Conservation (phyloP, 2,888 invertebrate species). For the Thecocarcelia acutangulata region DNA sequence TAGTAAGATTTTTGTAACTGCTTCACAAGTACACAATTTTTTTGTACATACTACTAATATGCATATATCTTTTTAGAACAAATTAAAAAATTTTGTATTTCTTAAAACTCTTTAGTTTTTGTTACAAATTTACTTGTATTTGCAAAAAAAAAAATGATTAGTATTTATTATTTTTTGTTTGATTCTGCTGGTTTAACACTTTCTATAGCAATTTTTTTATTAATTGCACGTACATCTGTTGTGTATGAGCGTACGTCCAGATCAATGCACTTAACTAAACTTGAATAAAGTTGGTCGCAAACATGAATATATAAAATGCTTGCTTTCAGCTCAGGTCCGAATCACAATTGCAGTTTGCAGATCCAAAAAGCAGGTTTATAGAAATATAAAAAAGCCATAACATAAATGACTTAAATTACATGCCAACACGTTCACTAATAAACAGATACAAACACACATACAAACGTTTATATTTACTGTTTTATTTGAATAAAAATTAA, state of each 20-base stretch:
- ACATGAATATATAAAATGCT: slow-evolving; percentile 58
- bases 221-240: slow-evolving; percentile 18
- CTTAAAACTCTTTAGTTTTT: no score
- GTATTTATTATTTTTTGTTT: no score
- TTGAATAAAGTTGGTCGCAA: slow-evolving; percentile 58
- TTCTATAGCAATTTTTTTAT: background rate
- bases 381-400: slow-evolving; percentile 43
- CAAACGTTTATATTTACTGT: slow-evolving; percentile 1
- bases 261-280: slow-evolving; percentile 61
- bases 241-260: slow-evolving; percentile 12
- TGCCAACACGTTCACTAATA: background rate
- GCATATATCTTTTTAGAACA: no score
- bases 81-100: no score
- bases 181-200: no score
- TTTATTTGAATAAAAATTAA: no score
- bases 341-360: slow-evolving; percentile 54
- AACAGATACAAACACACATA: no score
- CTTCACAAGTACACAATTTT: no score
- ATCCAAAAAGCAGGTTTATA: slow-evolving; percentile 60
- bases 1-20: no score
- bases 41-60: no score
- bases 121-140: no score
- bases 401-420: background rate
- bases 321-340: slow-evolving; percentile 48
- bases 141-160: no score